Evolutionary conservation across 92 coral and sea anemone genomes (phyloP).

Genomic region (Parazoanthus atlanticus): DNA sequence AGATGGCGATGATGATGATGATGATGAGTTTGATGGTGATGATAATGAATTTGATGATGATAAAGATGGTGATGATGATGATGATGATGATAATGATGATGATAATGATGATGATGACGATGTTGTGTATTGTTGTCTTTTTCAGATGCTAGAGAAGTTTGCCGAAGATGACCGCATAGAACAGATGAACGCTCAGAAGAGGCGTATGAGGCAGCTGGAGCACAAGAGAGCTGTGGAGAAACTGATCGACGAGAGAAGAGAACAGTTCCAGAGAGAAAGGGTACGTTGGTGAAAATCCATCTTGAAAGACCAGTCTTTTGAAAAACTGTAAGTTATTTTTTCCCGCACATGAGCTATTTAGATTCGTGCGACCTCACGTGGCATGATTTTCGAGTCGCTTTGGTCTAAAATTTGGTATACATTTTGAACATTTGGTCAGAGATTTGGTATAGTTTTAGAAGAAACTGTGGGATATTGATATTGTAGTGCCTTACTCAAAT

Average conservation of each 20-base stretch:
- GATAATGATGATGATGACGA: background rate
- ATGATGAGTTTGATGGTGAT: no score
- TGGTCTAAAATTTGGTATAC: no score
- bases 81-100: no score
- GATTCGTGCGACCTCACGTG: no score
- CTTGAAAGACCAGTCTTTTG: background rate
- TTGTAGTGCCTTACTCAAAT: no score
- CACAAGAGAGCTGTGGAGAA: slow-evolving; percentile 94
- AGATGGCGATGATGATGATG: no score
- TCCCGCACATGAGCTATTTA: no score
- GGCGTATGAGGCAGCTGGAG: slow-evolving; percentile 90
- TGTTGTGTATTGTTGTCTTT: background rate
- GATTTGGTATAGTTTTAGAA: no score
- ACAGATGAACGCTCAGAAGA: slow-evolving; percentile 97
- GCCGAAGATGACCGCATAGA: slow-evolving; percentile 98
- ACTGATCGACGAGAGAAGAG: slow-evolving; percentile 88
- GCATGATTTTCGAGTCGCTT: no score
- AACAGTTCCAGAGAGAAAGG: slow-evolving; percentile 90
- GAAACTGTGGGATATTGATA: no score
- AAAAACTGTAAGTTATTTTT: background rate
- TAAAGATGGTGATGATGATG: no score
- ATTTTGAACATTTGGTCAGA: no score
- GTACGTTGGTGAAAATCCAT: slow-evolving; percentile 37
- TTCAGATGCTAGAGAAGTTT: slow-evolving; percentile 94
- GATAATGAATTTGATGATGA: background rate